A percentile compares a stretch with the other conserved stretches of the same genome.
These are phyloP conservation scores for Formicarius rufipectus DNA, from an alignment of 2,113 vertebrate species.

Conservation along the genomic window DNA sequence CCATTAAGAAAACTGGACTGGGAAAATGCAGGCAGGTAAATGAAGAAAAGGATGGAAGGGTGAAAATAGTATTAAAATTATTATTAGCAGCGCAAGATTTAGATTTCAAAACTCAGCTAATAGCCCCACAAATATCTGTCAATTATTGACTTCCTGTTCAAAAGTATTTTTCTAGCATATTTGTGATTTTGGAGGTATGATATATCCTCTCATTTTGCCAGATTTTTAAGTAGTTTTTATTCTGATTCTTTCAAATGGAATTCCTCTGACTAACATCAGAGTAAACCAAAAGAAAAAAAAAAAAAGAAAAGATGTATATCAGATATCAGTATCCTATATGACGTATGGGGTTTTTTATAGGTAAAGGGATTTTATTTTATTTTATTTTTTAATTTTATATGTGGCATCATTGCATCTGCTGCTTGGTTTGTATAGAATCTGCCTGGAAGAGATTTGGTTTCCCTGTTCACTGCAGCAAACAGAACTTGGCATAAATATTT, in stretches of 20 bases:
- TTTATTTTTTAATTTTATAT: too few species aligned
- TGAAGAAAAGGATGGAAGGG: background rate
- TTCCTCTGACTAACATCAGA: background rate
- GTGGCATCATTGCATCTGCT: background rate
- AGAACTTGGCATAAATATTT: constrained; percentile 68
- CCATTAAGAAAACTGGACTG: background rate
- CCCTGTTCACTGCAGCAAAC: constrained; percentile 58
- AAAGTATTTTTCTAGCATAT: background rate
- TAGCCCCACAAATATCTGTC: background rate
- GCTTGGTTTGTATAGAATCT: background rate
- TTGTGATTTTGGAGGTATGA: background rate
- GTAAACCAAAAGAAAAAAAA: background rate
- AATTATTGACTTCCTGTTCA: background rate
- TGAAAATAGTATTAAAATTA: background rate
- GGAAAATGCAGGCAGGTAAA: background rate
- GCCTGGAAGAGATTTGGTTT: constrained; percentile 39
- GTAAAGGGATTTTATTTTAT: background rate
- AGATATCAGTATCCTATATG: background rate
- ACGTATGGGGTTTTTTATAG: background rate
- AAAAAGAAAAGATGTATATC: background rate
- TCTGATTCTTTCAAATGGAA: background rate
- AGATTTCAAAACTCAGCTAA: background rate
- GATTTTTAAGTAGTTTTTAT: background rate
- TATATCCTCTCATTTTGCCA: background rate
- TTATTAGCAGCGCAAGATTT: background rate